Evolutionary conservation across 2,888 invertebrate species (phyloP), one percentile per base, ranked within the genome.

Genomic region (Zootermopsis nevadensis): DNA sequence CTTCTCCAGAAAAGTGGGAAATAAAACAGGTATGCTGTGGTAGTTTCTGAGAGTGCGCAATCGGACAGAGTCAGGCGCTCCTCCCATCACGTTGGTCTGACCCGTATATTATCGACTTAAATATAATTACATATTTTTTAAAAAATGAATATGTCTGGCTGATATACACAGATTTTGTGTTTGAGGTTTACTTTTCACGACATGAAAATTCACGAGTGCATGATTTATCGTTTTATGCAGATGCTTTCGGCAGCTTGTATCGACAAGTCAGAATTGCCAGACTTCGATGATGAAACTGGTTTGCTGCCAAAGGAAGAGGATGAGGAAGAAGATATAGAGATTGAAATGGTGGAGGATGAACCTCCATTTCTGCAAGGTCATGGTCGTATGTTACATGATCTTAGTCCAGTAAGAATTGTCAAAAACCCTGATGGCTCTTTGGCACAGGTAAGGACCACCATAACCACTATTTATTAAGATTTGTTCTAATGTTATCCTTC

Each of bases 381-480:
- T 88, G 98, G 98, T 0, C 91, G 98, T 85, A 96, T 97, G 0
- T 89, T 97, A 0, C 96, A 98, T 86, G 98, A 99, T 88, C 91
- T 99, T 4, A 98, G 97, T 83, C 99, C 99, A 0, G 98, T 93
- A 30, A 90, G 93, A 86, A 99, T 99, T 86, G 98, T 99, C 0
- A 99, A 99, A 91, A 99, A 99, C 92, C 99, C 99, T 0, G 99
- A 99, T 89, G 99, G 99, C 0, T 99, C 99, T 0, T 90, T 99
- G 33, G 99, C 99, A 0, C 99, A 99, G 87, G 86, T 85, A 76
- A 55, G 77, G 19, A 19, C 0, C n/a, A n/a, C 12, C n/a, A 2
- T 66, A n/a, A 66, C 7, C 38, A 10, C 38, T 38, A 7, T 38
- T 38, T 38, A 7, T 38, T 7, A 38, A 7, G 38, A 4, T 38